Evolutionary conservation across 2,888 invertebrate genomes (phyloP), one percentile per base, ranked within the genome.

Genomic region (Nemotelus nigrinus): DNA sequence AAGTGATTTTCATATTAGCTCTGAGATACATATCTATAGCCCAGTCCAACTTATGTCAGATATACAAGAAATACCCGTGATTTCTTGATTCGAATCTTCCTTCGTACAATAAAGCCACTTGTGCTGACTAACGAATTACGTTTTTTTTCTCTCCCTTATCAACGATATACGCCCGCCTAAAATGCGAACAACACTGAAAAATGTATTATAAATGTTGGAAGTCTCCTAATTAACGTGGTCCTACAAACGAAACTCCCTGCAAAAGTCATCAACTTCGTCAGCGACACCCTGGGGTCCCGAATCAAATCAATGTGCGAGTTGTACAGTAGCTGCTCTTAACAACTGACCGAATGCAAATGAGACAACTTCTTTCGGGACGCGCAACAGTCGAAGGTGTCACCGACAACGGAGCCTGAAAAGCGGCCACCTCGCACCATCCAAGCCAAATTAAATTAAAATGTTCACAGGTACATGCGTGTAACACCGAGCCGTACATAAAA

Each of bases 381-480:
- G 70, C 63, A 48, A 47, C 10, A 58, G 57, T 10, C 57, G 57
- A 50, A 74, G 74, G 74, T 74, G 74, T 74, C 74, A 63, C 41
- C 55, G 55, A 43, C 8, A 39, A 68, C 60, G n/a, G 39, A 63
- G 74, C 67, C 47, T 45, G 55, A 25, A 60, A 55, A 53, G 71
- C 43, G 76, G 48, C 58, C 70, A 70, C 60, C 72, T 67, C 47
- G 58, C 74, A 67, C 68, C 74, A 41, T 50, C 44, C 72, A 25
- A 7, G 63, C 43, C 63, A 80, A 78, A 78, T 80, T 80, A 80
- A 80, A 80, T 80, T 80, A 78, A 80, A 80, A 80, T 80, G 77
- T 80, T 78, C 53, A 70, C 72, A 76, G 64, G 71, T 80, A 76
- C 76, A 76, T 78, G 76, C 77, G 80, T 78, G 80, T 65, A 72